Base-by-base conservation (phyloP, 2,888 invertebrate genomes). In the Meiosimyza decipiens region DNA sequence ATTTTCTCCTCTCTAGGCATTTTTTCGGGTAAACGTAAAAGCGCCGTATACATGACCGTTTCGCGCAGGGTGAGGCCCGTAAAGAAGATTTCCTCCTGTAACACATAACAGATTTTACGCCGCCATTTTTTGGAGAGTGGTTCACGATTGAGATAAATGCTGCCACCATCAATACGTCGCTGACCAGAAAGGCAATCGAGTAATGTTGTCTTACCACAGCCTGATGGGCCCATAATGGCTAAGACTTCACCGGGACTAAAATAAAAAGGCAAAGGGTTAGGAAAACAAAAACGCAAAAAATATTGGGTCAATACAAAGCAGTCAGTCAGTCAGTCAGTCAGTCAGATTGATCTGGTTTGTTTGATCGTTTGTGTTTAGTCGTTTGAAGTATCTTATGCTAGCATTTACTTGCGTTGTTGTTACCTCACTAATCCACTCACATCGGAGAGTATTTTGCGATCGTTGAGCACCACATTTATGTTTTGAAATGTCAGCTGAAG, bases 161-260 rank as follows among this genome's bases (percentile, higher is more conserved):
- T 89, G 70, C 94, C 94, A 70, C 90, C 89, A 80, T 91, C 90
- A 71, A 92, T 86, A 75, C 90, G 90, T 66, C 91, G 87, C 75
- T 94, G 89, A 0, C 94, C 94, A 76, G 93, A 92, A 72, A 95
- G 88, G 74, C 91, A 90, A 83, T 94, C 94, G 66, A 95, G 87
- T 67, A 95, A 88, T 28, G 94, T 94, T 15, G 94, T 94, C 87
- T 95, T 95, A 50, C 94, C 94, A 77, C 89, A 89, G 60, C 94
- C 94, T 79, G 93, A 93, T 51, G 94, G 94, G 77, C 94, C 94
- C 93, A 94, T 94, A 74, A 94, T 91, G 77, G 94, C 94, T 81
- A 95, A 87, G 74, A 95, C 89, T 83, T 94, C 92, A 66, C 94
- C 94, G 18, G 93, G 93, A 79, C 91, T 90, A 67, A 6, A 40